Evolutionary conservation across 2,888 invertebrate genomes (phyloP).

Genomic region (Drosophila peninsularis): DNA sequence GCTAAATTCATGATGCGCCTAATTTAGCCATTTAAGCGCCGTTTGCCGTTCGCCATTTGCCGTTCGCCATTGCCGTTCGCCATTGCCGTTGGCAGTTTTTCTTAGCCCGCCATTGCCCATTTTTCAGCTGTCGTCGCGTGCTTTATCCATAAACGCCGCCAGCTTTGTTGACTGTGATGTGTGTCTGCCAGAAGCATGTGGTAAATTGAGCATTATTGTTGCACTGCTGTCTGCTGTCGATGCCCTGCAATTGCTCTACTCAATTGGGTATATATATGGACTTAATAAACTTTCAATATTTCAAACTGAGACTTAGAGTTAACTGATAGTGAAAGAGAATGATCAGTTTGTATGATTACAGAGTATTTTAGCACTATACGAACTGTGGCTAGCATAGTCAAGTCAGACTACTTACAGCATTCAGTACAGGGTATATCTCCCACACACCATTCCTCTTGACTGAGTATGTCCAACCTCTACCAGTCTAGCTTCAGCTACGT

Average conservation of each 20-base stretch:
- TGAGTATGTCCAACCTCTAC: too few species aligned
- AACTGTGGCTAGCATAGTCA: too few species aligned
- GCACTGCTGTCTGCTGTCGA: conserved; percentile 8
- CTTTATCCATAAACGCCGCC: conserved; percentile 16
- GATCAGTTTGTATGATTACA: too few species aligned
- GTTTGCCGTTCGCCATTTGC: conserved; percentile 12
- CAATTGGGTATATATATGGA: too few species aligned
- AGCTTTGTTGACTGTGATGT: conserved; percentile 10
- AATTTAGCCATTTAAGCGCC: conserved; percentile 46
- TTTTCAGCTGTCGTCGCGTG: conserved; percentile 22
- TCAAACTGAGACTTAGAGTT: too few species aligned
- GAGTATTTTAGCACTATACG: too few species aligned
- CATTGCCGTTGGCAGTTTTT: conserved; percentile 7
- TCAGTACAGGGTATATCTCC: too few species aligned
- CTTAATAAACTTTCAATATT: too few species aligned
- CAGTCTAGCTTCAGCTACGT: not conserved
- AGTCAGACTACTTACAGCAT: too few species aligned
- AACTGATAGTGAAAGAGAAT: too few species aligned
- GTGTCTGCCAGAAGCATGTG: conserved; percentile 35
- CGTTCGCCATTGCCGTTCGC: not conserved
- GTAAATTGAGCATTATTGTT: conserved; percentile 35
- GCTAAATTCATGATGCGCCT: conserved; percentile 40
- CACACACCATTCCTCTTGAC: too few species aligned
- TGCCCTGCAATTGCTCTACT: not conserved
- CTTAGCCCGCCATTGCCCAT: not conserved